Evolutionary conservation across 2,888 invertebrate species (phyloP).

Genomic region (Calephelis perditalis): DNA sequence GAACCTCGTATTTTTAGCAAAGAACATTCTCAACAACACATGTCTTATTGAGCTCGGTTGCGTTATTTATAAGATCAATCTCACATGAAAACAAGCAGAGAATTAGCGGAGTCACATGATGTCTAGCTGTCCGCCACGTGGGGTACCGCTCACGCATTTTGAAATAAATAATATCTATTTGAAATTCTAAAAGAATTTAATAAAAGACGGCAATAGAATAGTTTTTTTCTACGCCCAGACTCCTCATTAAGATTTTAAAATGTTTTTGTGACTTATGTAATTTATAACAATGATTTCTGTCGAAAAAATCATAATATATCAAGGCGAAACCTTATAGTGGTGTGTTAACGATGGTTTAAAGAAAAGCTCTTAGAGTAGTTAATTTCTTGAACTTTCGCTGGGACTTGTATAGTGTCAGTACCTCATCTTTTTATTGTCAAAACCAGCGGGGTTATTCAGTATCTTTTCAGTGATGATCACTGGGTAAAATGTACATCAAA

Average conservation of each 20-base stretch:
- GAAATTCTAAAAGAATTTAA: conserved; percentile 47
- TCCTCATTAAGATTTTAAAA: conserved; percentile 40
- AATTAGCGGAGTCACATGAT: conserved; percentile 60
- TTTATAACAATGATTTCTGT: conserved; percentile 21
- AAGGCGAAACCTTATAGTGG: neutral
- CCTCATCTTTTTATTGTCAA: no score
- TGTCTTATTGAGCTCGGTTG: conserved; percentile 15
- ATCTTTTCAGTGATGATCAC: no score
- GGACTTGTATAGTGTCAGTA: no score
- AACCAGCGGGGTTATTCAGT: no score
- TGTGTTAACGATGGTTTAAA: no score
- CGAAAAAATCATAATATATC: neutral
- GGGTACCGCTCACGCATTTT: conserved; percentile 59
- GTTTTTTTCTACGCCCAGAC: conserved; percentile 51
- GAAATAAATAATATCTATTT: conserved; percentile 55
- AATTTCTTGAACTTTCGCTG: no score
- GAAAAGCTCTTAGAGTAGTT: no score
- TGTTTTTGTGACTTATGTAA: conserved; percentile 31
- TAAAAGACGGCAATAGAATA: conserved; percentile 40
- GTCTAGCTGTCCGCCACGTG: conserved; percentile 40
- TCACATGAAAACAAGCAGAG: conserved; percentile 49
- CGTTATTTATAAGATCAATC: conserved; percentile 37
- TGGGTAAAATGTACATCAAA: no score
- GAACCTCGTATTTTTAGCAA: conserved; percentile 9
- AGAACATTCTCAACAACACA: conserved; percentile 1